Conservation (phyloP, 2,113 vertebrate species). For the Megalops atlanticus region DNA sequence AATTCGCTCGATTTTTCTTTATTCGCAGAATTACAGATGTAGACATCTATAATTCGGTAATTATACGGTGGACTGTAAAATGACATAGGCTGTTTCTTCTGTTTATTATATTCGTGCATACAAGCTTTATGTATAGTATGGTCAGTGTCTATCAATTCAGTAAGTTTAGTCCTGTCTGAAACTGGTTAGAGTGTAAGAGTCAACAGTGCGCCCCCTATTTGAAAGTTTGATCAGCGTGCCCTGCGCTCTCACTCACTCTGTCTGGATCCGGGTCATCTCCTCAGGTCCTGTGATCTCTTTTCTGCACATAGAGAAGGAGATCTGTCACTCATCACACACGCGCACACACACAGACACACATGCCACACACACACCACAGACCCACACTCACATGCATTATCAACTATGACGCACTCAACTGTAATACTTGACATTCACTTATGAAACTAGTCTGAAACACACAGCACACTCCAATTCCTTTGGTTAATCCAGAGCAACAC, state of each 20-base stretch:
- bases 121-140: neutral
- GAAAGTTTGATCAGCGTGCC: slow-evolving; percentile 16
- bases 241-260: slow-evolving; percentile 56
- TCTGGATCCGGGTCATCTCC: slow-evolving; percentile 50
- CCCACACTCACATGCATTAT: neutral
- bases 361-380: neutral
- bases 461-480: slow-evolving; percentile 17
- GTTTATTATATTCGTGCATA: too few relatives aligned
- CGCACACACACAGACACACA: slow-evolving; percentile 9
- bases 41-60: too few relatives aligned
- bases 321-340: slow-evolving; percentile 55
- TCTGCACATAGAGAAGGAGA: slow-evolving; percentile 60
- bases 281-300: slow-evolving; percentile 57
- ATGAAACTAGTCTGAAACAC: neutral
- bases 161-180: neutral
- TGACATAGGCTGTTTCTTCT: too few relatives aligned
- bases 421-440: neutral
- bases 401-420: neutral
- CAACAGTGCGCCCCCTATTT: slow-evolving; percentile 10
- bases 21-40: too few relatives aligned
- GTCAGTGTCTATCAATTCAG: slow-evolving; percentile 27
- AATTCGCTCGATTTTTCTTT: too few relatives aligned
- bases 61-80: too few relatives aligned
- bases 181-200: neutral
- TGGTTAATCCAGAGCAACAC: slow-evolving; percentile 5